phyloP scores from a whole-genome alignment of 2,888 invertebrate species.

The Cerastoderma edule region DNA sequence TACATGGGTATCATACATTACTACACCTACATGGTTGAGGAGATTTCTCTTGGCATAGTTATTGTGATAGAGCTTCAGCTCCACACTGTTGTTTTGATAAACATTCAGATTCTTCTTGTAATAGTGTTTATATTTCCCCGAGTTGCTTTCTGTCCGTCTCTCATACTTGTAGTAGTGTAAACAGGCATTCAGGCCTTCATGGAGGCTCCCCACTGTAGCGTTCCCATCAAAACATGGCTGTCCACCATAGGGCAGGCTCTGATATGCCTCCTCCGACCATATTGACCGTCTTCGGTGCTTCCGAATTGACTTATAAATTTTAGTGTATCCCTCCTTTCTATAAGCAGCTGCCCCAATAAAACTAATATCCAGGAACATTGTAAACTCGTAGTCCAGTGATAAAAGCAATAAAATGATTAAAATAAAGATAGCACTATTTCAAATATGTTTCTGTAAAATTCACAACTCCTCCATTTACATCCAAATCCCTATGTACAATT shows the following conservation, averaged over 20 bases:
- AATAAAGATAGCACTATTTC: constrained; percentile 12
- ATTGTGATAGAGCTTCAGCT: constrained; percentile 28
- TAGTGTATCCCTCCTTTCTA: constrained; percentile 52
- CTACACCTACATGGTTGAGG: constrained; percentile 32
- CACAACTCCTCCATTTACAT: constrained; percentile 10
- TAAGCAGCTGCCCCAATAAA: constrained; percentile 56
- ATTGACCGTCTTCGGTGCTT: constrained; percentile 48
- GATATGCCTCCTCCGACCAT: constrained; percentile 39
- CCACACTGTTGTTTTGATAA: constrained; percentile 8
- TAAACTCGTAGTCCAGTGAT: neutral
- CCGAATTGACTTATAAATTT: constrained; percentile 43
- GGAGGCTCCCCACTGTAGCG: neutral
- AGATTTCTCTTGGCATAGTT: constrained; percentile 22
- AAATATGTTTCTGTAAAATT: constrained; percentile 6
- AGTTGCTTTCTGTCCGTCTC: constrained; percentile 25
- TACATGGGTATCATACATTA: too few species aligned
- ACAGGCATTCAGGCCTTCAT: constrained; percentile 16
- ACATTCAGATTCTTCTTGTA: constrained; percentile 17
- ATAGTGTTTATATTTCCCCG: constrained; percentile 16
- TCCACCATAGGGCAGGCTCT: neutral
- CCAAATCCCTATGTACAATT: constrained; percentile 7
- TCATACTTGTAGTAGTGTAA: constrained; percentile 36
- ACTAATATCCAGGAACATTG: constrained; percentile 61
- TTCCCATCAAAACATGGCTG: neutral
- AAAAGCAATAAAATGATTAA: neutral